Conservation (phyloP, 2,888 invertebrate species). For the Dasysyrphus albostriatus region DNA sequence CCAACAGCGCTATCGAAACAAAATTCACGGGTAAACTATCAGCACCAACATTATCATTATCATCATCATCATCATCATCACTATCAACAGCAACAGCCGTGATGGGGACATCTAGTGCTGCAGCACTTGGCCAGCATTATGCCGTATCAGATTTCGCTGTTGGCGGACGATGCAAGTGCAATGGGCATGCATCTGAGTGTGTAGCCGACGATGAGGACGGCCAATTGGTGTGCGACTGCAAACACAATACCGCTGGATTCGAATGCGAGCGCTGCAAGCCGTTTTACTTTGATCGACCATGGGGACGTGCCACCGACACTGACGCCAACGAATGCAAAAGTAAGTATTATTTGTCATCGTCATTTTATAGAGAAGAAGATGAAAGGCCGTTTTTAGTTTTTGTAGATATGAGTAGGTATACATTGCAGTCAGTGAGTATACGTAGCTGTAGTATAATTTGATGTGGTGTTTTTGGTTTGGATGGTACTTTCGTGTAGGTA, state of each 20-base stretch:
- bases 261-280: conserved; percentile 99
- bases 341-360: conserved; percentile 85
- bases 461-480: background rate
- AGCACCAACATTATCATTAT: conserved; percentile 80
- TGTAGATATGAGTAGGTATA: background rate
- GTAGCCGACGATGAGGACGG: conserved; percentile 88
- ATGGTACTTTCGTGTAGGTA: background rate
- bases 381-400: background rate
- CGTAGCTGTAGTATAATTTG: background rate
- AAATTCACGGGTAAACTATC: conserved; percentile 81
- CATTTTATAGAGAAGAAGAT: background rate
- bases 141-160: conserved; percentile 98
- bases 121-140: conserved; percentile 89
- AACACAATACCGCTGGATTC: conserved; percentile 98
- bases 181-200: conserved; percentile 98
- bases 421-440: background rate
- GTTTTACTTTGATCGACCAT: conserved; percentile 99
- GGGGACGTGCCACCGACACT: conserved; percentile 97
- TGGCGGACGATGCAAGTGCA: conserved; percentile 99
- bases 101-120: conserved; percentile 81
- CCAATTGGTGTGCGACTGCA: conserved; percentile 96
- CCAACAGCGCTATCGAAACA: conserved; percentile 76
- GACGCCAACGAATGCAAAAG: conserved; percentile 99
- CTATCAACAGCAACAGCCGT: conserved; percentile 40
- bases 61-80: conserved; percentile 77